Base-by-base conservation (phyloP, 2,888 invertebrate genomes). In the Cyaniris semiargus region DNA sequence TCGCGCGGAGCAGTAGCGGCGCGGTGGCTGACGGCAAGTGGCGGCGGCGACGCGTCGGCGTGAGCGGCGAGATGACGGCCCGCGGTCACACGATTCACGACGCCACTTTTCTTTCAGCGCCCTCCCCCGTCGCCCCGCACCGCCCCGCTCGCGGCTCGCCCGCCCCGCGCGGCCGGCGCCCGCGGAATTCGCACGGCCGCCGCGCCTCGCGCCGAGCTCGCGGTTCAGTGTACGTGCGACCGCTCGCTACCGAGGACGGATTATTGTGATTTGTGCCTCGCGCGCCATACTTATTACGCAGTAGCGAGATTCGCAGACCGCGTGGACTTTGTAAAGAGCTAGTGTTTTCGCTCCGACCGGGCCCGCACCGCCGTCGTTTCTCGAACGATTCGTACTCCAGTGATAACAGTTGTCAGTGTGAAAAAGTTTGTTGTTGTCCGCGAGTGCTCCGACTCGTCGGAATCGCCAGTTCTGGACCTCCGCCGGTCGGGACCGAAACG, bases 151-250 rank as follows among this genome's bases (percentile, higher is more conserved):
- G 86, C 86, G 79, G 70, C 79, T 79, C 79, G 86, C 85, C 84
- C 85, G 79, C 83, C 84, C 85, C 85, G 86, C 88, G 85, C 87
- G 87, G 88, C 90, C 87, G 87, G 88, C 90, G 87, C 90, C 90
- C 86, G 87, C 88, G 81, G 84, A 83, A 83, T 83, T 83, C 81
- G 82, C 88, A 88, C 88, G 87, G 86, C 86, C 89, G 88, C 83
- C 85, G 90, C 88, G 91, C 89, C 89, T 90, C 90, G 86, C 89
- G 90, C 87, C 87, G 27, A 66, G 27, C 66, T 88, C 90, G 91
- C 90, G 92, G 86, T 87, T 91, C 91, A 93, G 93, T 93, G 89
- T 92, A 89, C 91, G 90, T 91, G 90, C 89, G 93, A 91, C 89
- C 89, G 91, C 83, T 87, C 89, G 90, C 89, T 88, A 86, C 84